Evolutionary conservation across 2,797 vertebrate species (phyloP).

Genomic region (Vultur gryphus): DNA sequence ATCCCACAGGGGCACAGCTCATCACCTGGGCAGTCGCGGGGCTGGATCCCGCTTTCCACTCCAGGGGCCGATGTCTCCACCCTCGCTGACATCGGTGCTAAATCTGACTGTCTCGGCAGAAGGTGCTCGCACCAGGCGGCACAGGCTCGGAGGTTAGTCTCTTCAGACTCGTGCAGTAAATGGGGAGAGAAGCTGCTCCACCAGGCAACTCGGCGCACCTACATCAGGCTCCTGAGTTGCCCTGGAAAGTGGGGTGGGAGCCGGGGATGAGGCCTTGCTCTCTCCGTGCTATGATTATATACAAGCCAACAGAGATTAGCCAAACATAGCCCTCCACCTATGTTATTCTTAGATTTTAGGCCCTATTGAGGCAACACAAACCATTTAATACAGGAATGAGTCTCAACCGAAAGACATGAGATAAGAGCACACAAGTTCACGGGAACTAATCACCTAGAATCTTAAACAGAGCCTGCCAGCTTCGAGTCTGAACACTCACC

Average conservation of each 20-base stretch:
- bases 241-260: rapidly evolving
- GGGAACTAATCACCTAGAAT: background rate
- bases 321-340: background rate
- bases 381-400: background rate
- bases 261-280: background rate
- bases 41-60: background rate
- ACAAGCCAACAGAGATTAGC: rapidly evolving
- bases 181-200: background rate
- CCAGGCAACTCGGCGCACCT: rapidly evolving
- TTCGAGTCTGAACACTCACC: background rate
- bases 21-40: rapidly evolving
- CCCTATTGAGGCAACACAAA: background rate
- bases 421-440: background rate
- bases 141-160: rapidly evolving
- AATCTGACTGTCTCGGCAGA: rapidly evolving
- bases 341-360: background rate
- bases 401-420: background rate
- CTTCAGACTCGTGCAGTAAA: background rate
- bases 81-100: rapidly evolving
- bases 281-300: background rate
- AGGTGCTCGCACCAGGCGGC: background rate
- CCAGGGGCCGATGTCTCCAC: background rate
- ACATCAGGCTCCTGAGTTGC: background rate
- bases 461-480: background rate
- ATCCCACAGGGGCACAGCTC: background rate